Percentiles rank a stretch among this genome's conserved stretches.
phyloP scores from a whole-genome alignment of 2,797 vertebrate genomes.

The Anabas testudineus region DNA sequence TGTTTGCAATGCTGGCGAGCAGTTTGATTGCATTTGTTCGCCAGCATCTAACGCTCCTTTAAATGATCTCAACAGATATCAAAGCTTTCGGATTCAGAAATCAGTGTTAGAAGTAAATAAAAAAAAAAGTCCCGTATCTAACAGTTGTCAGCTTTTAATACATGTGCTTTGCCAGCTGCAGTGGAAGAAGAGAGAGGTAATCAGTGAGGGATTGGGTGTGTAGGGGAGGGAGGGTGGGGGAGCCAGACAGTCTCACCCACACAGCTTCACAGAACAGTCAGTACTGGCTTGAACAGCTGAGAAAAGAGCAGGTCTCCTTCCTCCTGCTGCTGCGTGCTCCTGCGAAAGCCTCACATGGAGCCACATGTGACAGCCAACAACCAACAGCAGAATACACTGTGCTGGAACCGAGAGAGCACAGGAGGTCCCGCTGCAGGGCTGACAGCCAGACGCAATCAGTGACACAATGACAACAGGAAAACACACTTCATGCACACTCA shows the following conservation, averaged over 20 bases:
- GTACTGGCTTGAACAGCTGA: conserved; percentile 74
- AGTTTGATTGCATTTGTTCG: background rate
- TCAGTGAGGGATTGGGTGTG: conserved; percentile 46
- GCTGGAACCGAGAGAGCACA: conserved; percentile 46
- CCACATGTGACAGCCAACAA: conserved; percentile 77
- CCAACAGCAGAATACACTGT: conserved; percentile 53
- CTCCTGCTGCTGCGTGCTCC: conserved; percentile 63
- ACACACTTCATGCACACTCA: conserved; percentile 12
- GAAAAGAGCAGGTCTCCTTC: conserved; percentile 72
- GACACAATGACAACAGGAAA: conserved; percentile 22
- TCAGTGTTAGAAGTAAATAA: background rate
- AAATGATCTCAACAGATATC: background rate
- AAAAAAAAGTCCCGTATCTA: conserved; percentile 2
- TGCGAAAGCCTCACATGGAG: conserved; percentile 77
- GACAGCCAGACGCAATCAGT: conserved; percentile 40
- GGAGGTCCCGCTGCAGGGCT: conserved; percentile 61
- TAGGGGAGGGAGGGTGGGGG: conserved; percentile 6
- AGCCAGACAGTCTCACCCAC: conserved; percentile 53
- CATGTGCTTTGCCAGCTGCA: conserved; percentile 70
- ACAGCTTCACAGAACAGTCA: conserved; percentile 66
- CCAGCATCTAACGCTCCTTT: background rate
- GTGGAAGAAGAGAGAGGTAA: conserved; percentile 44
- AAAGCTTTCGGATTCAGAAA: background rate
- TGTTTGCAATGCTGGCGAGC: background rate
- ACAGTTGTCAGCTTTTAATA: conserved; percentile 34